These are phyloP conservation scores for Xiphophorus maculatus DNA, from an alignment of 2,113 vertebrate genomes.

Conservation along the genomic window DNA sequence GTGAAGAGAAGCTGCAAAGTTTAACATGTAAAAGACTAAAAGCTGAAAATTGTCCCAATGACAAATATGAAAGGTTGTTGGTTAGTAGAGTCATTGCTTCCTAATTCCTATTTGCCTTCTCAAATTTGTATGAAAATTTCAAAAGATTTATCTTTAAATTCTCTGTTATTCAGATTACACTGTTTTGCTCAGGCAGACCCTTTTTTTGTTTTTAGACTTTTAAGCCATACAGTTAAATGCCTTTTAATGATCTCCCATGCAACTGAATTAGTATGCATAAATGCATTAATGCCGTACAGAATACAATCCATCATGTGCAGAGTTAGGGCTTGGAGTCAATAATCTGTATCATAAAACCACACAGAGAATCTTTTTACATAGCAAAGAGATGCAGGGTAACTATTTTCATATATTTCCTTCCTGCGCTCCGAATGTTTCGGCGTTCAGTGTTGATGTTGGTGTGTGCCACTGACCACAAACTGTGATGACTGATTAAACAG, in stretches of 20 bases:
- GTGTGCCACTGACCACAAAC: constrained; percentile 27
- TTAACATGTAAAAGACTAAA: background rate
- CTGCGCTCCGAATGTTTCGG: background rate
- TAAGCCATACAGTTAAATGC: background rate
- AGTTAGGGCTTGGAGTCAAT: background rate
- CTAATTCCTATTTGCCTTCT: background rate
- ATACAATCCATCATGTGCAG: background rate
- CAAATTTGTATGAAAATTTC: background rate
- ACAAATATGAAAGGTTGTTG: too few species aligned
- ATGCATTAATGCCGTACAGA: background rate
- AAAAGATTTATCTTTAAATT: background rate
- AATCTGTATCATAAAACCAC: background rate
- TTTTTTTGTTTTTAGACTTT: background rate
- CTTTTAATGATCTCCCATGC: background rate
- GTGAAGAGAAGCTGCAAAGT: too few species aligned
- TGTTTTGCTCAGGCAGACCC: background rate
- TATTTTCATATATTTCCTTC: background rate
- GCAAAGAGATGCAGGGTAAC: background rate
- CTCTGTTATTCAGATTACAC: background rate
- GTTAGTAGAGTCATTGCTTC: background rate
- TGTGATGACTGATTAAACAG: constrained; percentile 54
- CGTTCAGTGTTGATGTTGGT: constrained; percentile 15
- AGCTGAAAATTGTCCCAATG: background rate
- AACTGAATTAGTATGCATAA: background rate
- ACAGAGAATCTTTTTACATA: background rate